Base-by-base conservation (phyloP, 2,113 vertebrate species). In the Tursiops truncatus region DNA sequence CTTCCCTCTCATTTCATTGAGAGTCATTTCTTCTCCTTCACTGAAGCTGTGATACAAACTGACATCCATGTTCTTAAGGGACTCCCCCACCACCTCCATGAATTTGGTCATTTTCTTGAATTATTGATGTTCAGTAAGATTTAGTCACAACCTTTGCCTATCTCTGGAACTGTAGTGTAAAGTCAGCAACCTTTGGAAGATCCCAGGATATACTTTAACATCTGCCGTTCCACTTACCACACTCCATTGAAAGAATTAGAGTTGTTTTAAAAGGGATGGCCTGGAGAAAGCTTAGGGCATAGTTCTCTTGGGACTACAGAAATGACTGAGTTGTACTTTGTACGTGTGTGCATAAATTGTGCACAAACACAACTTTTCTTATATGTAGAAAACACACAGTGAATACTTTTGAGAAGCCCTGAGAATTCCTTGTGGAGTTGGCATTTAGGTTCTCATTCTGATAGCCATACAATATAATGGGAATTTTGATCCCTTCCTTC, bases 261-360 rank as follows among this genome's bases (percentile, higher is more conserved):
- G 92, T 98, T 97, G 70, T 95, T 26, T 93, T 96, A 83, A 96
- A 98, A 98, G 96, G 58, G 84, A 97, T 87, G 91, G 97, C 98
- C 98, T 9, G 17, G 95, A 95, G 98, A 98, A 97, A 18, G 98
- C 98, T 98, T 88, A 94, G 93, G 98, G 98, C 98, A 98, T 82
- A 95, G 89, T 89, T 95, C 98, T 98, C 98, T 85, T 93, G 96
- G 96, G 96, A 94, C 91, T 97, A 93, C 95, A 96, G 63, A 83
- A 96, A 95, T 97, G 95, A 97, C 91, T 89, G 89, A 98, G 92
- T 85, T 96, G 60, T 18, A 84, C 60, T 93, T 77, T 87, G 18
- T 89, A 88, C 5, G 10, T 96, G 70, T 65, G 86, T 96, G 95
- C 96, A 93, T 25, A 21, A 71, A 79, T 67, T 15, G 6, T 97